Conservation (phyloP, 2,797 vertebrate species). For the Thamnophis elegans region DNA sequence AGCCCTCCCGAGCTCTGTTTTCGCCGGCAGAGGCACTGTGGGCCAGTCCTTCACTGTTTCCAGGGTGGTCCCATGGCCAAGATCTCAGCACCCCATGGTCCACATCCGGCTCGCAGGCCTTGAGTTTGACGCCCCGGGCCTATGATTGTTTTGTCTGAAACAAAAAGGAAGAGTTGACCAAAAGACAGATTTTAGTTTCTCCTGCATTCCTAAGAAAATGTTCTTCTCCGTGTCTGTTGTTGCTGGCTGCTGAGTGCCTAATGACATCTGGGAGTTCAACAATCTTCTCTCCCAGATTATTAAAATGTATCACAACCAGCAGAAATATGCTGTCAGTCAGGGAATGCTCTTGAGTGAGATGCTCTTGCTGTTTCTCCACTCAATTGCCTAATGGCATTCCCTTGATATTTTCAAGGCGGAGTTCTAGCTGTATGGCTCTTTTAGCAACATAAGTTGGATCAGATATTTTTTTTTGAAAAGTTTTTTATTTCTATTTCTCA, state of each 20-base stretch:
- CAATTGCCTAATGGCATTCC: conserved; percentile 16
- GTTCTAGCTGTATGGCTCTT: conserved; percentile 35
- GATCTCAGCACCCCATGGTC: too few relatives aligned
- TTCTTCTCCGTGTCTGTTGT: not conserved
- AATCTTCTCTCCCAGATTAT: not conserved
- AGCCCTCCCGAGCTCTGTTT: fast-evolving
- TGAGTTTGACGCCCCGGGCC: too few relatives aligned
- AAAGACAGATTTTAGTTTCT: not conserved
- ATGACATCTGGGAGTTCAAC: conserved; percentile 19
- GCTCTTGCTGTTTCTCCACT: conserved; percentile 2
- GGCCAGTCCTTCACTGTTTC: too few relatives aligned
- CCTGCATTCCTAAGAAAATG: conserved; percentile 7
- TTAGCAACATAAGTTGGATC: conserved; percentile 30
- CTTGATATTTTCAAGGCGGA: conserved; percentile 31
- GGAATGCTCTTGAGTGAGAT: not conserved
- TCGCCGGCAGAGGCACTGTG: too few relatives aligned
- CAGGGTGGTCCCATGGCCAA: too few relatives aligned
- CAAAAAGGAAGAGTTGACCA: not conserved
- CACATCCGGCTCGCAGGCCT: too few relatives aligned
- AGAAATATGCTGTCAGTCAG: conserved; percentile 21
- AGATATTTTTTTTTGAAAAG: not conserved
- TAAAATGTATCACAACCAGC: not conserved
- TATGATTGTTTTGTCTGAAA: not conserved
- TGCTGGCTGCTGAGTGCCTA: conserved; percentile 13
- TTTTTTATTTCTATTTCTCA: too few relatives aligned